Evolutionary conservation across 2,797 vertebrate species (phyloP).

Genomic region (Coccyzus lansbergi): DNA sequence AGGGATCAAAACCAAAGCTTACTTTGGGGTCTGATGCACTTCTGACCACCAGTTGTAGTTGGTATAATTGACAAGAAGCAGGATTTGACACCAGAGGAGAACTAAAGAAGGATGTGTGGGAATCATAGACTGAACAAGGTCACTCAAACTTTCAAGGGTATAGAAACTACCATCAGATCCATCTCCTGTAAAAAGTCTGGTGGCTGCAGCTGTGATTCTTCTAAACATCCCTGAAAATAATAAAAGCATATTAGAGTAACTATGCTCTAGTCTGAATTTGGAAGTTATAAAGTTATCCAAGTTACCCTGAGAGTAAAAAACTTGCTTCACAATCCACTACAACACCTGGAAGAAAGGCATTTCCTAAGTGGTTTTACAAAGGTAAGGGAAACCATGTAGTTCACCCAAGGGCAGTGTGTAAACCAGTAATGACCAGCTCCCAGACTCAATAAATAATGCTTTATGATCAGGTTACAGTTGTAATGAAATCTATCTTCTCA

Average conservation of each 20-base stretch:
- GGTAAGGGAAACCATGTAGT: not conserved
- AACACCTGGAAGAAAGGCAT: not conserved
- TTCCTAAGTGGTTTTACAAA: not conserved
- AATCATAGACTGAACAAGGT: conserved; percentile 87
- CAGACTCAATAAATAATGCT: not conserved
- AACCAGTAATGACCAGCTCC: not conserved
- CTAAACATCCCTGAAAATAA: conserved; percentile 90
- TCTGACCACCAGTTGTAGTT: conserved; percentile 97
- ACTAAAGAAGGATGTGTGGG: conserved; percentile 95
- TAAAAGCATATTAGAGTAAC: not conserved
- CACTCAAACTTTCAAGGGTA: conserved; percentile 87
- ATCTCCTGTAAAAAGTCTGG: conserved; percentile 88
- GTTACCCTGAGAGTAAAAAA: not conserved
- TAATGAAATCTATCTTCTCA: not conserved
- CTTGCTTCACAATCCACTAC: not conserved
- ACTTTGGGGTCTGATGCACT: conserved; percentile 96
- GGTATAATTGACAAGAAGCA: conserved; percentile 96
- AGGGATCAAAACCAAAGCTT: conserved; percentile 15
- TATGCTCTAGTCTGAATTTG: not conserved
- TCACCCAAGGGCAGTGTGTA: not conserved
- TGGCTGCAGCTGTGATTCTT: conserved; percentile 93
- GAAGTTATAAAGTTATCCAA: not conserved
- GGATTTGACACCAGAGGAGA: conserved; percentile 97
- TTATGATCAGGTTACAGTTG: not conserved
- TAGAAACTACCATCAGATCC: conserved; percentile 85